Evolutionary conservation across 2,113 vertebrate genomes (phyloP).

Genomic region (Haplochromis burtoni): DNA sequence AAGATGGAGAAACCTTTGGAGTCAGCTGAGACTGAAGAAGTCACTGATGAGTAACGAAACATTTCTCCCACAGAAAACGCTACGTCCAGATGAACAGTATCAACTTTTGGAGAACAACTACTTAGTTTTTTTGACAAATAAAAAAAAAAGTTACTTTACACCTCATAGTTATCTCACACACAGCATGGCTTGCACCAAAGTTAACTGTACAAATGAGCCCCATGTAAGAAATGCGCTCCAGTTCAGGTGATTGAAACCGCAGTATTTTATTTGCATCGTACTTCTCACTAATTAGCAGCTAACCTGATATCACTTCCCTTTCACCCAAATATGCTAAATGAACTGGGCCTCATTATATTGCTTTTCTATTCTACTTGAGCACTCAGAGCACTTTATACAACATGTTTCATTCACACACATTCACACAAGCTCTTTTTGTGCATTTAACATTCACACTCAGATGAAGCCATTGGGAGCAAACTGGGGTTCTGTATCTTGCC

Average conservation of each 20-base stretch:
- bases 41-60: background rate
- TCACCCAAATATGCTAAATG: background rate
- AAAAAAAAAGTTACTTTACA: background rate
- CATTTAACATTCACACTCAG: background rate
- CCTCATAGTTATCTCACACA: background rate
- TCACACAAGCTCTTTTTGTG: background rate
- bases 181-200: background rate
- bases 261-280: background rate
- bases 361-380: background rate
- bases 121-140: background rate
- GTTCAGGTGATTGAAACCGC: background rate
- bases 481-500: background rate
- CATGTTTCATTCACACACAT: background rate
- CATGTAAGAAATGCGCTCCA: background rate
- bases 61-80: background rate
- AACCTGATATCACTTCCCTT: background rate
- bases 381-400: background rate
- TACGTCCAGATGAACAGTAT: background rate
- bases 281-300: background rate
- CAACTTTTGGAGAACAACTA: background rate
- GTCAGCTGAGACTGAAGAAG: background rate
- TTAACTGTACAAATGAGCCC: background rate
- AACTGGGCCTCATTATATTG: background rate
- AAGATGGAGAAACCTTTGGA: background rate
- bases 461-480: background rate